phyloP scores from a whole-genome alignment of 2,888 invertebrate species.

The Eristalis pertinax region DNA sequence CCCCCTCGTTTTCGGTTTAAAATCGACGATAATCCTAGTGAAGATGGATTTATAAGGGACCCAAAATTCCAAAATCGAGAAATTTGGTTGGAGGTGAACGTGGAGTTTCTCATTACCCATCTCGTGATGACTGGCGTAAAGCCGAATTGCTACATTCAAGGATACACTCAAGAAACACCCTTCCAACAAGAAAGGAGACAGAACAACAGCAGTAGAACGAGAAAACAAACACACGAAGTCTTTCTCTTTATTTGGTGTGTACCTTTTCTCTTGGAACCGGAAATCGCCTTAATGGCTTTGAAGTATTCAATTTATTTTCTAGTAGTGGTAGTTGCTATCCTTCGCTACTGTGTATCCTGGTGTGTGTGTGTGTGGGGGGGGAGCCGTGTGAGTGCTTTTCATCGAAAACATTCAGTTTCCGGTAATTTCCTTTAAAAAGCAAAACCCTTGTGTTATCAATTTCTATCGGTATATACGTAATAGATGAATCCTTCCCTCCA shows the following conservation, averaged over 20 bases:
- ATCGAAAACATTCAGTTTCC: slow-evolving; percentile 38
- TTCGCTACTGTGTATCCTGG: background rate
- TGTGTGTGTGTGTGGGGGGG: background rate
- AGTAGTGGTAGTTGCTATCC: background rate
- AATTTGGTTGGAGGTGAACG: background rate
- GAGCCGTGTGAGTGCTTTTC: slow-evolving; percentile 33
- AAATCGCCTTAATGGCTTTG: slow-evolving; percentile 66
- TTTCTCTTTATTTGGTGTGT: background rate
- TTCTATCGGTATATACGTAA: background rate
- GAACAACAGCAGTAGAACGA: background rate
- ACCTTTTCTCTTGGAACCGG: slow-evolving; percentile 14
- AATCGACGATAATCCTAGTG: slow-evolving; percentile 36
- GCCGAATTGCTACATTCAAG: no score
- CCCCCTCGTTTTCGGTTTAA: background rate
- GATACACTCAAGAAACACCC: no score
- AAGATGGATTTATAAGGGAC: slow-evolving; percentile 46
- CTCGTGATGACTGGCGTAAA: background rate
- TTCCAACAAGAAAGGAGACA: no score
- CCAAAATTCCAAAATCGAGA: background rate
- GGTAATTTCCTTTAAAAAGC: slow-evolving; percentile 38
- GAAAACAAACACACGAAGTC: background rate
- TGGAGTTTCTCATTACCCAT: background rate
- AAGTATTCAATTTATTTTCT: slow-evolving; percentile 45
- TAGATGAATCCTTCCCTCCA: background rate
- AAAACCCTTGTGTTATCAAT: slow-evolving; percentile 26